Base-by-base conservation (phyloP, 2,113 vertebrate genomes). In the Gymnorhina tibicen region DNA sequence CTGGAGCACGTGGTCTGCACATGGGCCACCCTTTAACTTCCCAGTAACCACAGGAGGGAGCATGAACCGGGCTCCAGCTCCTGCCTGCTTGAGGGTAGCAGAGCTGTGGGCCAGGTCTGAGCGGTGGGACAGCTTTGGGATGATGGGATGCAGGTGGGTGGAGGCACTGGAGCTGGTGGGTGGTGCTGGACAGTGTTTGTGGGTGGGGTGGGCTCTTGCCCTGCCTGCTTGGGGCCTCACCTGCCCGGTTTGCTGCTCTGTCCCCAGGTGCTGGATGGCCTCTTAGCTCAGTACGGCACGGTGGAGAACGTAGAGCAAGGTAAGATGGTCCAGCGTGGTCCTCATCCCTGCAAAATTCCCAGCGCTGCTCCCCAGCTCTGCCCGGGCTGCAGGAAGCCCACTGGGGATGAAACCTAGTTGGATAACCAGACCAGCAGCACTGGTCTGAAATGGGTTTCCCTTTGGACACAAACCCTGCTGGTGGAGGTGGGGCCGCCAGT, bases 291-390 rank as follows among this genome's bases (percentile, higher is more conserved):
- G 95, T 98, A 98, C 62, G 99, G 99, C 89, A 99, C 98, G 2
- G 99, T 99, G 95, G 99, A 99, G 95, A 99, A 99, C 3, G 99
- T 99, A 97, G 99, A 99, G 96, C 99, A 99, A 99, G 99, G 99
- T 99, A 98, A 97, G 94, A 22, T 73, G 50, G 23, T 56, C n/a
- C 72, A 28, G n/a, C 3, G 0, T 66, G 47, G 18, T 80, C 63
- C 39, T 26, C 4, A 8, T 18, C 59, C 44, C 11, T 60, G 32
- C 10, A 37, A 2, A 72, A 50, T 26, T 44, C 62, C 77, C 39
- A 19, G 16, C 0, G 0, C n/a, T 6, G 17, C 44, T 80, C 53
- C 49, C 69, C n/a, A 37, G n/a, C 37, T 70, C 49, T 8, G 13
- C 37, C 32, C 23, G 7, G 2, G 3, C n/a, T 0, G 0, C 72